These are phyloP conservation scores for Bovichtus diacanthus DNA, from an alignment of 2,797 vertebrate species.

Conservation along the genomic window DNA sequence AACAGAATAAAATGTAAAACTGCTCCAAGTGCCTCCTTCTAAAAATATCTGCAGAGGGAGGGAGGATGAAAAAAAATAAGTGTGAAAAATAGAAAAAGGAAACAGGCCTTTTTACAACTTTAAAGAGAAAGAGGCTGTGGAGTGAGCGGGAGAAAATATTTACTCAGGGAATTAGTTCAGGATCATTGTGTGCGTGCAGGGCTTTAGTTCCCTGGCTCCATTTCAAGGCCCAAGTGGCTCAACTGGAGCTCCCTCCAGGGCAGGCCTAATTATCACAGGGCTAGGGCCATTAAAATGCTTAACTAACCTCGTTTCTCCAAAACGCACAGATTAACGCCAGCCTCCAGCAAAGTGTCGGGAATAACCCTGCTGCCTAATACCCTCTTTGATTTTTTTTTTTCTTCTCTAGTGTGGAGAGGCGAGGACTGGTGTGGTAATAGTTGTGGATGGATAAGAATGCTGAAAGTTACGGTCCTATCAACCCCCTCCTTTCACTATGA, in stretches of 20 bases:
- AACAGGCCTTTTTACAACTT: slow-evolving; percentile 87
- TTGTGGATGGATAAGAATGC: slow-evolving; percentile 67
- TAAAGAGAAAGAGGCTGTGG: slow-evolving; percentile 95
- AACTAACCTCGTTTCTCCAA: slow-evolving; percentile 98
- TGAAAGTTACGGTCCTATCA: slow-evolving; percentile 51
- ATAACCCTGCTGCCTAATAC: slow-evolving; percentile 97
- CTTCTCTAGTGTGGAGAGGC: slow-evolving; percentile 75
- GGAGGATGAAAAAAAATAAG: slow-evolving; percentile 34
- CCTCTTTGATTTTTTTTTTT: slow-evolving; percentile 92
- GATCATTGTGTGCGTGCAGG: slow-evolving; percentile 94
- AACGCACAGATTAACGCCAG: slow-evolving; percentile 96
- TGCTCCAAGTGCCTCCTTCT: slow-evolving; percentile 60
- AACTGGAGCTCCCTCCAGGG: slow-evolving; percentile 95
- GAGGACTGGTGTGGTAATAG: slow-evolving; percentile 71
- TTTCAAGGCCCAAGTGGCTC: slow-evolving; percentile 99
- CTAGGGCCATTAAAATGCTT: slow-evolving; percentile 99
- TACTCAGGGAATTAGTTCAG: slow-evolving; percentile 99
- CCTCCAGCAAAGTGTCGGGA: slow-evolving; percentile 92
- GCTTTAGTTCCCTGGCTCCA: slow-evolving; percentile 96
- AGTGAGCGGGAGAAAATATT: slow-evolving; percentile 98
- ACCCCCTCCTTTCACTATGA: slow-evolving; percentile 23
- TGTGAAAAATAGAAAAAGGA: slow-evolving; percentile 66
- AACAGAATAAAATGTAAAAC: slow-evolving; percentile 55
- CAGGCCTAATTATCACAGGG: slow-evolving; percentile 99
- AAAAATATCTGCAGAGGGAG: slow-evolving; percentile 74